phyloP scores from a whole-genome alignment of 2,113 vertebrate genomes.

The Rafetus swinhoei region DNA sequence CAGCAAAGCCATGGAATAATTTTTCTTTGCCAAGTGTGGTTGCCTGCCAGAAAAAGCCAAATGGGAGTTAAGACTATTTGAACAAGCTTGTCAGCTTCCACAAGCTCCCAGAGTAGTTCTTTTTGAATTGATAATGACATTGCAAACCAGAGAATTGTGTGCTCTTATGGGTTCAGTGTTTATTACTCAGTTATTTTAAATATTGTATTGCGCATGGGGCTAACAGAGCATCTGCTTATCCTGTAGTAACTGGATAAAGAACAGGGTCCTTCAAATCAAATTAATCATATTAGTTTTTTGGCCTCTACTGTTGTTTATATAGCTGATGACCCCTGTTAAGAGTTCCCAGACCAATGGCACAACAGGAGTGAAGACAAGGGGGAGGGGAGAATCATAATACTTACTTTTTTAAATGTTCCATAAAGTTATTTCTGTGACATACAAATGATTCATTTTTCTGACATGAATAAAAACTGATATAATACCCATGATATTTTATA shows the following conservation, averaged over 20 bases:
- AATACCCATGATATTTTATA: constrained; percentile 54
- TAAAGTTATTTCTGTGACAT: constrained; percentile 63
- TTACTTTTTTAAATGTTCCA: constrained; percentile 63
- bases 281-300: neutral
- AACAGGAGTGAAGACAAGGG: neutral
- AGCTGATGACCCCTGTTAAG: neutral
- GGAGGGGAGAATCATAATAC: constrained; percentile 63
- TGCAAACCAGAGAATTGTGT: neutral
- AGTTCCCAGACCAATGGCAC: neutral
- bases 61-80: constrained; percentile 45
- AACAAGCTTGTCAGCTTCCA: neutral
- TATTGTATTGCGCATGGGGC: neutral
- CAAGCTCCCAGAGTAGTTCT: neutral
- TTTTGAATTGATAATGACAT: neutral
- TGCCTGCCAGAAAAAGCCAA: constrained; percentile 36
- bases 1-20: neutral
- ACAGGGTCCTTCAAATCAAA: neutral
- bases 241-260: neutral
- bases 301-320: neutral
- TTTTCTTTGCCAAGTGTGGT: neutral
- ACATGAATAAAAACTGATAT: constrained; percentile 65
- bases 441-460: constrained; percentile 69
- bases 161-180: neutral
- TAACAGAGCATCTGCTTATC: neutral
- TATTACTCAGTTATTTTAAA: neutral